phyloP scores from a whole-genome alignment of 2,797 vertebrate genomes.

The Centroberyx gerrardi region DNA sequence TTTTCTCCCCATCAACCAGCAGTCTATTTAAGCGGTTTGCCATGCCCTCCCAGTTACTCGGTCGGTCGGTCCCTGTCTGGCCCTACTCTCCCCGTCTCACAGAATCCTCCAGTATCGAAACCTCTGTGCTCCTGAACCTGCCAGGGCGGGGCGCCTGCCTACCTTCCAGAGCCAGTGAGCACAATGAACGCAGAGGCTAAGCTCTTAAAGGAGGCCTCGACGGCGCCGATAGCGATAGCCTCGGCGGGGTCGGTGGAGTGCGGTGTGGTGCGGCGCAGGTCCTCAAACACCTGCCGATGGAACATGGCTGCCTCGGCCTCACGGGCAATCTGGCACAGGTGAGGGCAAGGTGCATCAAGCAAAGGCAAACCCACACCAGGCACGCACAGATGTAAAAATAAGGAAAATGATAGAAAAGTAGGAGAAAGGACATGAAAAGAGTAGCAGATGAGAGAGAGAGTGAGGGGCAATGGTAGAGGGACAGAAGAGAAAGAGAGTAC shows the following conservation, averaged over 20 bases:
- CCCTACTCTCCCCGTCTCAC: conserved; percentile 74
- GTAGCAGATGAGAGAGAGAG: conserved; percentile 12
- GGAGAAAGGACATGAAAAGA: neutral
- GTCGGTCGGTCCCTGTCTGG: conserved; percentile 71
- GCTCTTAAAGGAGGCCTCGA: conserved; percentile 98
- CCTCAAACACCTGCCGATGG: conserved; percentile 99
- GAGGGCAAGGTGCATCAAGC: conserved; percentile 65
- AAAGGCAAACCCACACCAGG: conserved; percentile 58
- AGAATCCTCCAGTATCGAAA: conserved; percentile 10
- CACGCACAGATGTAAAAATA: conserved; percentile 17
- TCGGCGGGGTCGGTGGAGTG: conserved; percentile 91
- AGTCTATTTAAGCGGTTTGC: conserved; percentile 44
- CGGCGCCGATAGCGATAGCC: conserved; percentile 96
- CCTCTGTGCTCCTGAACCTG: conserved; percentile 16
- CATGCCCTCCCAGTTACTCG: conserved; percentile 49
- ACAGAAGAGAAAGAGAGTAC: conserved; percentile 1
- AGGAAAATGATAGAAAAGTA: conserved; percentile 7
- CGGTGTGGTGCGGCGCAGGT: conserved; percentile 92
- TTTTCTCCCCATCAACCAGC: conserved; percentile 1
- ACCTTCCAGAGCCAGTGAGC: conserved; percentile 99
- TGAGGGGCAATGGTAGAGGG: conserved; percentile 24
- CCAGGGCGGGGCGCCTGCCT: conserved; percentile 78
- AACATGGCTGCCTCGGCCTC: conserved; percentile 99
- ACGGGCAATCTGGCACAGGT: conserved; percentile 94
- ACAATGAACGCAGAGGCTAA: conserved; percentile 96